A percentile compares a stretch with the other conserved stretches of the same genome.
Conservation (phyloP, 1,140 invertebrate species). For the Drosophila kikkawai region DNA sequence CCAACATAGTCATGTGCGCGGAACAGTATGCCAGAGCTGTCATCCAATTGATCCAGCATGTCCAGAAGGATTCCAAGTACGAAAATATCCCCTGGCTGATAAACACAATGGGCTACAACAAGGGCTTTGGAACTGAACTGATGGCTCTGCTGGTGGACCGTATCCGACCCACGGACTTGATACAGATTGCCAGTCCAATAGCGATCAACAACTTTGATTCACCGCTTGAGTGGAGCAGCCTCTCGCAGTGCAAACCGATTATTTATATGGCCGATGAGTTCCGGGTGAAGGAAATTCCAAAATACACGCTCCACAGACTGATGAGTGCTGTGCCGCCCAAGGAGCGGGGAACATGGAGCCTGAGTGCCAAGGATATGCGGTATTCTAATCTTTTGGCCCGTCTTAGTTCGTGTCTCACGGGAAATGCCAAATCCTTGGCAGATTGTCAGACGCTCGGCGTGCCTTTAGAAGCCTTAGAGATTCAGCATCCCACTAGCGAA, state of each 20-base stretch:
- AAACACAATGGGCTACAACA: conserved; percentile 89
- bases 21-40: conserved; percentile 86
- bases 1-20: conserved; percentile 86
- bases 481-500: conserved; percentile 41
- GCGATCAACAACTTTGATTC: conserved; percentile 86
- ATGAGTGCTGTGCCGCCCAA: conserved; percentile 41
- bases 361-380: conserved; percentile 75
- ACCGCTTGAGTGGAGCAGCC: conserved; percentile 72
- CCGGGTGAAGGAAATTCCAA: background rate
- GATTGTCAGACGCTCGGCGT: conserved; percentile 50
- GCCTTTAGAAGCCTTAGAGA: conserved; percentile 45
- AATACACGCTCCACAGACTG: conserved; percentile 51
- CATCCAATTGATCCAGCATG: conserved; percentile 81
- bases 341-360: conserved; percentile 49
- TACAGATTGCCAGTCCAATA: conserved; percentile 86
- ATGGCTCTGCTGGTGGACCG: conserved; percentile 85
- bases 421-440: conserved; percentile 57
- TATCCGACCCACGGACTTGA: conserved; percentile 85
- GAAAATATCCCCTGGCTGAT: conserved; percentile 86
- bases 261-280: conserved; percentile 56
- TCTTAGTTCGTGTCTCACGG: conserved; percentile 56
- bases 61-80: conserved; percentile 62
- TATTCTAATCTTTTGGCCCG: conserved; percentile 69
- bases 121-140: conserved; percentile 86
- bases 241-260: conserved; percentile 64